Percentiles rank a stretch among this genome's conserved stretches.
Evolutionary conservation across 2,113 vertebrate genomes (phyloP).

Genomic region (Scartelaos histophorus): DNA sequence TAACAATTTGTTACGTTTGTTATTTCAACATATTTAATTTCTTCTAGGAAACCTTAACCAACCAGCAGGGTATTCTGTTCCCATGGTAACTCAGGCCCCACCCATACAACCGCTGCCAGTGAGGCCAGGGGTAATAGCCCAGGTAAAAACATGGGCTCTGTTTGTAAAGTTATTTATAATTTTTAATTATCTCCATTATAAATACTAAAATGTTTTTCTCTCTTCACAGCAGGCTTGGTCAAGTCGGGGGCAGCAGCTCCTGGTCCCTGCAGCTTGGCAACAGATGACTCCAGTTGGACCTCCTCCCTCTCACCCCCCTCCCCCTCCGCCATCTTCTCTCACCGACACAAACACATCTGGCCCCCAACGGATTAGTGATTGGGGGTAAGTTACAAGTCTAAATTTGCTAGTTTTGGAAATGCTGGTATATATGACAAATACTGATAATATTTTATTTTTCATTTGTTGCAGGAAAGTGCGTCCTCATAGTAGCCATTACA

Average conservation of each 20-base stretch:
- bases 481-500: constrained; percentile 87
- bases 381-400: constrained; percentile 83
- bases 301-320: constrained; percentile 69
- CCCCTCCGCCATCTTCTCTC: constrained; percentile 80
- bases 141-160: constrained; percentile 72
- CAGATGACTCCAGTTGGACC: constrained; percentile 80
- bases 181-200: background rate
- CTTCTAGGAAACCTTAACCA: constrained; percentile 83
- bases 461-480: constrained; percentile 82
- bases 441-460: background rate
- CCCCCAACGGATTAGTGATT: constrained; percentile 88
- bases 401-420: constrained; percentile 6
- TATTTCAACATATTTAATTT: background rate
- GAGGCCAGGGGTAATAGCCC: constrained; percentile 90
- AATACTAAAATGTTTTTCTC: background rate
- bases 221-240: constrained; percentile 84
- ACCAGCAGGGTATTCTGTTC: constrained; percentile 86
- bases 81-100: constrained; percentile 91
- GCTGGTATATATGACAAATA: background rate
- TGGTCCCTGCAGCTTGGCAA: constrained; percentile 92
- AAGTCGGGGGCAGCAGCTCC: constrained; percentile 86
- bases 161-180: background rate
- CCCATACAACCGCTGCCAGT: constrained; percentile 90
- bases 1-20: background rate
- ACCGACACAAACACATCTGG: constrained; percentile 83